A percentile compares a stretch with the other conserved stretches of the same genome.
These are phyloP conservation scores for Triplophysa bombifrons DNA, from an alignment of 2,797 vertebrate genomes.

Conservation along the genomic window DNA sequence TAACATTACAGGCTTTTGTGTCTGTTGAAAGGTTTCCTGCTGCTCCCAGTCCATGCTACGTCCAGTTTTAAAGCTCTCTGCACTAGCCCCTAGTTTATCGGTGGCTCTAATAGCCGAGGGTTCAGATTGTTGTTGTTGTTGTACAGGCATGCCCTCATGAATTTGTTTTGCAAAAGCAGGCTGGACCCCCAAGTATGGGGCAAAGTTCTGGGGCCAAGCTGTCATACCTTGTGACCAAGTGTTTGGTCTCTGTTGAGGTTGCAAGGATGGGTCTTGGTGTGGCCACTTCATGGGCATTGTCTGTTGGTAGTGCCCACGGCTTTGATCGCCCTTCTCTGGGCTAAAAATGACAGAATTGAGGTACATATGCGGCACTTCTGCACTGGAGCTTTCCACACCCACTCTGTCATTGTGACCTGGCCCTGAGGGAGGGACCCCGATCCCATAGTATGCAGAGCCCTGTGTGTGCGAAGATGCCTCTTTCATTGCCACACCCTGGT, in stretches of 20 bases:
- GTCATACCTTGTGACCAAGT: constrained; percentile 79
- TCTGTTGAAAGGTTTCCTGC: constrained; percentile 79
- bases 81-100: constrained; percentile 75
- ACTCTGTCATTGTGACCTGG: constrained; percentile 74
- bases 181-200: constrained; percentile 78
- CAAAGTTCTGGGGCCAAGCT: constrained; percentile 83
- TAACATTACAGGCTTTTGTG: constrained; percentile 76
- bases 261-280: constrained; percentile 74
- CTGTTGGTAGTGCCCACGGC: constrained; percentile 86
- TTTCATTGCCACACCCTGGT: constrained; percentile 82
- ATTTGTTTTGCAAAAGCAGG: constrained; percentile 69
- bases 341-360: constrained; percentile 87
- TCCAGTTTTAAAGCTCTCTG: constrained; percentile 67
- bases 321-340: constrained; percentile 85
- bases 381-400: constrained; percentile 68
- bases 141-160: constrained; percentile 62
- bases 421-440: constrained; percentile 77
- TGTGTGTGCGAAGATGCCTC: constrained; percentile 84
- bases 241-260: constrained; percentile 76
- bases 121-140: constrained; percentile 58
- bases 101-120: constrained; percentile 73
- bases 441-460: constrained; percentile 80
- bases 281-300: constrained; percentile 90
- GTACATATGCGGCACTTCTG: constrained; percentile 75
- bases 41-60: constrained; percentile 77